A percentile compares a stretch with the other conserved stretches of the same genome.
These are phyloP conservation scores for Labeo rohita DNA, from an alignment of 2,113 vertebrate genomes.

Conservation along the genomic window DNA sequence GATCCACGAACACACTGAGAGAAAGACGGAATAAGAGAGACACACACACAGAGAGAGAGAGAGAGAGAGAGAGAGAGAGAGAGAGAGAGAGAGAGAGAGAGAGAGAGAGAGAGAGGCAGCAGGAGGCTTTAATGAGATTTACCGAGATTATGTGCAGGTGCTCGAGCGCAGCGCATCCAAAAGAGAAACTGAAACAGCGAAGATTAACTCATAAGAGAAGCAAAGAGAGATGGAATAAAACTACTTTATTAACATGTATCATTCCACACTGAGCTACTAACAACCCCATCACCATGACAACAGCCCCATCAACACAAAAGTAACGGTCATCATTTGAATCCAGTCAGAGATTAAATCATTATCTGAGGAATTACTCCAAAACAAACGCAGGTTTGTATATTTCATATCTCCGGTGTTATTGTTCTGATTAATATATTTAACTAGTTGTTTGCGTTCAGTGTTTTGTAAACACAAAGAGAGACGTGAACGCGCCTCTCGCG, in stretches of 20 bases:
- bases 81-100: neutral
- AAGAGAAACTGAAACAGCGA: constrained; percentile 7
- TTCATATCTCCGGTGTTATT: too few relatives aligned
- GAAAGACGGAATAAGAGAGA: neutral
- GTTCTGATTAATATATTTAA: neutral
- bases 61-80: neutral
- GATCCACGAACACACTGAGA: constrained; percentile 4
- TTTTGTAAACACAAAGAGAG: neutral
- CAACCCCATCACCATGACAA: constrained; percentile 2
- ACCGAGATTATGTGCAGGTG: neutral
- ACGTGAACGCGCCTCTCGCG: neutral
- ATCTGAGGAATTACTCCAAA: neutral
- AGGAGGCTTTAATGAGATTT: constrained; percentile 14
- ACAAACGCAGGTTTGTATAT: neutral
- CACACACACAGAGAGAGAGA: neutral
- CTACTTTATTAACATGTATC: neutral
- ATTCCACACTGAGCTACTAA: neutral
- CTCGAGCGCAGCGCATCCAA: neutral
- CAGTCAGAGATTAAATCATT: neutral
- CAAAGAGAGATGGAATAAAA: too few relatives aligned
- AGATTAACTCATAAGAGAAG: neutral
- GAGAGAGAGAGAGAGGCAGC: neutral
- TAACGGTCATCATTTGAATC: neutral
- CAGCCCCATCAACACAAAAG: neutral
- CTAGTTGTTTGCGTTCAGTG: neutral